Evolutionary conservation across 2,797 vertebrate species (phyloP).

Genomic region (Gambusia yucatana): DNA sequence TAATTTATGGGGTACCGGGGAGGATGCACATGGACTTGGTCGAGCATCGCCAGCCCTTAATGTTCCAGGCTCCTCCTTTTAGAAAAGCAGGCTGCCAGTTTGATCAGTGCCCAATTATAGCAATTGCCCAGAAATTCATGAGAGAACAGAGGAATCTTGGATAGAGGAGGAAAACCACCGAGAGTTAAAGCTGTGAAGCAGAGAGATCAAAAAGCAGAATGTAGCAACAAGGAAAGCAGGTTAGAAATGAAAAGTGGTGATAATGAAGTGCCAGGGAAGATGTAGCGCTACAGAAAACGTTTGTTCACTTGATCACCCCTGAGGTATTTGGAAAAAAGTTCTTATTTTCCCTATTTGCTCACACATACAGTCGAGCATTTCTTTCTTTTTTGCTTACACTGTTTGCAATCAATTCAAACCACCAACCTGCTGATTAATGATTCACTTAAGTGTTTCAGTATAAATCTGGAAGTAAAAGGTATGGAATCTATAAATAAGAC

Average conservation of each 20-base stretch:
- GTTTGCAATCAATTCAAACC: neutral
- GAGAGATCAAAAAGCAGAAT: conserved; percentile 37
- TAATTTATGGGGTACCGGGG: conserved; percentile 32
- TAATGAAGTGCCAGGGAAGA: conserved; percentile 25
- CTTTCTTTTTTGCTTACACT: neutral
- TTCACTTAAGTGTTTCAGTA: neutral
- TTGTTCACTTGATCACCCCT: neutral
- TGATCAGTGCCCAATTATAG: conserved; percentile 70
- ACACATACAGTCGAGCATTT: neutral
- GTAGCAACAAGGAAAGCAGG: conserved; percentile 27
- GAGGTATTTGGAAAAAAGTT: neutral
- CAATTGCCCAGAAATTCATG: conserved; percentile 55
- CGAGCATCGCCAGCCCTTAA: conserved; percentile 25
- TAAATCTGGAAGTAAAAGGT: neutral
- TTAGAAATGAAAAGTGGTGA: conserved; percentile 21
- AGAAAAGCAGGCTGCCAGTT: conserved; percentile 51
- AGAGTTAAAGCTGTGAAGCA: conserved; percentile 11
- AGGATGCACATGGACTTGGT: conserved; percentile 32
- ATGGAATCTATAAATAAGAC: neutral
- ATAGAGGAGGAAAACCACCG: conserved; percentile 29
- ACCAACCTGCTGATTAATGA: neutral
- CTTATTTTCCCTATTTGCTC: neutral
- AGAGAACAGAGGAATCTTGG: conserved; percentile 37
- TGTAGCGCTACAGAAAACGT: neutral
- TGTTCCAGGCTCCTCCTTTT: conserved; percentile 35